Percentiles rank a stretch among this genome's conserved stretches.
Evolutionary conservation across 2,113 vertebrate species (phyloP).

Genomic region (Dinomys branickii): DNA sequence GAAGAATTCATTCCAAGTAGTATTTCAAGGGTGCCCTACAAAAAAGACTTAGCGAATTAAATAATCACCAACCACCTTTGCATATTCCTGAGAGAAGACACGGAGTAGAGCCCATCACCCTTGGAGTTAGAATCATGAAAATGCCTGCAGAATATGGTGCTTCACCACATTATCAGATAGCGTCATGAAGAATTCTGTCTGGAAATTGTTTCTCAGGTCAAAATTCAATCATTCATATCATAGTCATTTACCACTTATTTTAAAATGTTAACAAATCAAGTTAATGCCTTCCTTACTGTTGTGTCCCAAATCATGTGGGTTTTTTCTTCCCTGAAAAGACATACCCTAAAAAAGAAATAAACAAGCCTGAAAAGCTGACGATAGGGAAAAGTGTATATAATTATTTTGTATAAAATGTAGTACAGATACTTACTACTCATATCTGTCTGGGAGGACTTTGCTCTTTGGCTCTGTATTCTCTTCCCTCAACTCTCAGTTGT

Average conservation of each 20-base stretch:
- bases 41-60: background rate
- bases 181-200: background rate
- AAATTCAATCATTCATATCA: background rate
- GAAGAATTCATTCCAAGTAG: conserved; percentile 28
- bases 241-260: conserved; percentile 8
- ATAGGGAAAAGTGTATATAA: background rate
- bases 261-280: conserved; percentile 23
- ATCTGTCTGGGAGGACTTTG: background rate
- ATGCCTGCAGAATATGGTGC: background rate
- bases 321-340: conserved; percentile 43
- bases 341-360: background rate
- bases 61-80: background rate
- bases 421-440: background rate
- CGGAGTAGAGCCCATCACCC: background rate
- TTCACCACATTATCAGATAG: background rate
- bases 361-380: background rate
- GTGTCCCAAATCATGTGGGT: background rate
- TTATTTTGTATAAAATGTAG: background rate
- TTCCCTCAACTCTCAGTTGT: background rate
- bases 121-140: background rate
- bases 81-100: background rate
- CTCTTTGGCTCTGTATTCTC: background rate
- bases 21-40: conserved; percentile 6
- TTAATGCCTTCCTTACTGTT: background rate
- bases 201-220: background rate